Percentiles rank a stretch among this genome's conserved stretches.
Evolutionary conservation across 2,888 invertebrate species (phyloP).

Genomic region (Pseudococcus jackbeardsleyi): DNA sequence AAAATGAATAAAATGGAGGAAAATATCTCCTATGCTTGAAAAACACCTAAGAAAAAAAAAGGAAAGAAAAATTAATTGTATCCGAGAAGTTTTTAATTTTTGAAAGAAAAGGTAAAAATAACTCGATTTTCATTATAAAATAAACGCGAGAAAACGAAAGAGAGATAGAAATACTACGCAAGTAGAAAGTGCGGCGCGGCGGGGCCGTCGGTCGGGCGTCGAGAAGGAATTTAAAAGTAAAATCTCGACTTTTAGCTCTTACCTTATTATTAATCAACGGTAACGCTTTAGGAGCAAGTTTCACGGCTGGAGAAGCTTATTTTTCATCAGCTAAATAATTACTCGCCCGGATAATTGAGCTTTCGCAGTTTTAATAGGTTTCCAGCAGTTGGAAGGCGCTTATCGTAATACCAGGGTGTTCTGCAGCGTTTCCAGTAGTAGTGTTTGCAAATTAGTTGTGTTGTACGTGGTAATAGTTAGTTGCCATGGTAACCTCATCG

Average conservation of each 20-base stretch:
- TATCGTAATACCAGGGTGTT: slow-evolving; percentile 64
- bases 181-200: no score
- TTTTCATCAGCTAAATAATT: slow-evolving; percentile 64
- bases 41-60: not conserved
- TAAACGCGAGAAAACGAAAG: not conserved
- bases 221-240: slow-evolving; percentile 40
- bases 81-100: not conserved
- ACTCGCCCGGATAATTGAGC: slow-evolving; percentile 64
- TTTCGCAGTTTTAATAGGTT: slow-evolving; percentile 65
- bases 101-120: not conserved
- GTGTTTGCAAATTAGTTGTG: slow-evolving; percentile 64
- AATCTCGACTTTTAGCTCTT: slow-evolving; percentile 55
- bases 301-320: slow-evolving; percentile 63
- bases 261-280: slow-evolving; percentile 55
- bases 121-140: not conserved
- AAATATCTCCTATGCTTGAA: not conserved
- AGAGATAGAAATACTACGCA: not conserved
- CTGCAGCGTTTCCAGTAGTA: slow-evolving; percentile 63
- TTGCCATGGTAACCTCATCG: slow-evolving; percentile 64
- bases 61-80: not conserved
- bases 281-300: slow-evolving; percentile 47
- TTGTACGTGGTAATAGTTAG: slow-evolving; percentile 65
- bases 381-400: slow-evolving; percentile 63
- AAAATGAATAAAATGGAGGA: not conserved
- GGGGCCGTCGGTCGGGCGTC: not conserved